Evolutionary conservation across 1,140 invertebrate genomes (phyloP).

Genomic region (Reticulitermes speratus): DNA sequence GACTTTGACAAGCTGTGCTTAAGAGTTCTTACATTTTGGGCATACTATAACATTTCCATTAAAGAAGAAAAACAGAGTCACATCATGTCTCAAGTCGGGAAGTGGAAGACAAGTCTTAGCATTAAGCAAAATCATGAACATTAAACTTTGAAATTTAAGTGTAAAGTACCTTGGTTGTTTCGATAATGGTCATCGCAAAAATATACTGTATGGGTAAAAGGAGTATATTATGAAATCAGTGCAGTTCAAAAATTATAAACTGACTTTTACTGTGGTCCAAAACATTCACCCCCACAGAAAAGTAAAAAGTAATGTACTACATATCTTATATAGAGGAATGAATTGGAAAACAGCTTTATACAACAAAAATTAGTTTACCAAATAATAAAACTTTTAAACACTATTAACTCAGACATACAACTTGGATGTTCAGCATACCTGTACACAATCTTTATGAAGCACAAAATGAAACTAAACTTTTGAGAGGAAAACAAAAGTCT

Average conservation of each 20-base stretch:
- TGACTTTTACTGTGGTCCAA: conserved; percentile 1
- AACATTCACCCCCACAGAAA: not conserved
- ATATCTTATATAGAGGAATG: not conserved
- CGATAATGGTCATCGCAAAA: not conserved
- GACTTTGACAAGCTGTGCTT: no score
- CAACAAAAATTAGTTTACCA: conserved; percentile 14
- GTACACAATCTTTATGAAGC: not conserved
- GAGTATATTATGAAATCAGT: not conserved
- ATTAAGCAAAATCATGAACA: no score
- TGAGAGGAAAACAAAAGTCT: not conserved
- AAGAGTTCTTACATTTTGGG: no score
- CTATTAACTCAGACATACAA: not conserved
- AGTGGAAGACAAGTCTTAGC: no score
- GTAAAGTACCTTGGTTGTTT: no score
- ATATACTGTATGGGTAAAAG: not conserved
- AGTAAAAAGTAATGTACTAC: not conserved
- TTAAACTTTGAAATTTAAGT: no score
- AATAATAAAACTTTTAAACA: conserved; percentile 13
- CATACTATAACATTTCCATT: no score
- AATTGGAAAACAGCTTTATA: conserved; percentile 5
- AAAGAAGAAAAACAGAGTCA: no score
- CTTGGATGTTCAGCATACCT: not conserved
- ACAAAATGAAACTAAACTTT: not conserved
- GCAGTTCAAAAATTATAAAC: conserved; percentile 13
- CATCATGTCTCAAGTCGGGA: no score